These are phyloP conservation scores for Fratercula arctica DNA, from an alignment of 2,797 vertebrate species.

Conservation along the genomic window DNA sequence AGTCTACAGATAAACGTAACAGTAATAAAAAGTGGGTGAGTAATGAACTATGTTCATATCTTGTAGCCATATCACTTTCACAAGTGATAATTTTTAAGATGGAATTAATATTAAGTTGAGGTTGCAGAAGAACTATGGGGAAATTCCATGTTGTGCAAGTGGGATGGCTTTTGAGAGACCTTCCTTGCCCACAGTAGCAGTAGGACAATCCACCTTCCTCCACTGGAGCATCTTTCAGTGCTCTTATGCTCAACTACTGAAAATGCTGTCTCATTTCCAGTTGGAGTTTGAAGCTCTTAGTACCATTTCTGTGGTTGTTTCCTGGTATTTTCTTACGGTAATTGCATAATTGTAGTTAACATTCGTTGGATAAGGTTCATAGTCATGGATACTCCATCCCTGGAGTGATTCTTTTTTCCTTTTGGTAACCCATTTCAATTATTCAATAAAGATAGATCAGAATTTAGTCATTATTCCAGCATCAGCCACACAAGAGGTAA, in stretches of 20 bases:
- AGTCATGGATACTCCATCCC: background rate
- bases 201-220: background rate
- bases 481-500: background rate
- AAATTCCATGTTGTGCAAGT: background rate
- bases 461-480: background rate
- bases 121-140: background rate
- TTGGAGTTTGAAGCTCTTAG: background rate
- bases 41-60: background rate
- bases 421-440: background rate
- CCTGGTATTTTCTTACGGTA: background rate
- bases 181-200: background rate
- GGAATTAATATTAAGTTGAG: background rate
- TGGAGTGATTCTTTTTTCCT: background rate
- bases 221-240: fast-evolving
- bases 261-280: background rate
- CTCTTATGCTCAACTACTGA: background rate
- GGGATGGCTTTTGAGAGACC: background rate
- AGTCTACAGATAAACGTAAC: background rate
- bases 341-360: background rate
- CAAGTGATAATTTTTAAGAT: background rate
- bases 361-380: background rate
- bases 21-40: background rate
- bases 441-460: background rate
- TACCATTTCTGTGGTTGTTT: background rate
- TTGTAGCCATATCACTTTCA: background rate